A percentile compares a stretch with the other conserved stretches of the same genome.
Evolutionary conservation across 2,113 vertebrate genomes (phyloP).

Genomic region (Gallinago undulata): DNA sequence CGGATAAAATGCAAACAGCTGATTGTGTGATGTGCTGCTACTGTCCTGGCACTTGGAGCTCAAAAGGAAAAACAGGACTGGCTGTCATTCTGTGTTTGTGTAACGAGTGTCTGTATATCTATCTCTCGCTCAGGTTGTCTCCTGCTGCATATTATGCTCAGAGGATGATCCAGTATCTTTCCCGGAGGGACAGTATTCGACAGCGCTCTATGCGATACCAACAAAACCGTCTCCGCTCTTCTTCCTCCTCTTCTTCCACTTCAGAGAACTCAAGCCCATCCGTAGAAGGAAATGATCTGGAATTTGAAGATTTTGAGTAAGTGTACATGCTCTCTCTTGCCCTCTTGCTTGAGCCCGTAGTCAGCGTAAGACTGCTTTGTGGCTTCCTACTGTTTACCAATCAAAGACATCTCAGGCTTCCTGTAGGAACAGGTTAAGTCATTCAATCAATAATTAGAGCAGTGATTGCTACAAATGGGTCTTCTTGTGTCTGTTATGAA

Average conservation of each 20-base stretch:
- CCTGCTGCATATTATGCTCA: conserved; percentile 98
- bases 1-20: neutral
- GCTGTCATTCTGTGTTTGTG: neutral
- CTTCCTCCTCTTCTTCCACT: conserved; percentile 83
- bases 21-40: neutral
- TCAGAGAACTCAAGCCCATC: conserved; percentile 81
- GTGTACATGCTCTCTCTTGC: conserved; percentile 57
- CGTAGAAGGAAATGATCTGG: conserved; percentile 91
- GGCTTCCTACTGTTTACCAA: neutral
- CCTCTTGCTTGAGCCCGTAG: neutral
- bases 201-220: conserved; percentile 95
- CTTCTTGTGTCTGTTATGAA: neutral
- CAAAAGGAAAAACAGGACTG: neutral
- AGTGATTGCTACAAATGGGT: neutral
- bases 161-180: conserved; percentile 99
- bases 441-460: neutral
- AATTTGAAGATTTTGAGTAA: conserved; percentile 98
- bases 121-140: conserved; percentile 84
- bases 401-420: neutral
- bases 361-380: neutral
- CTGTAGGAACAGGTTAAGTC: neutral
- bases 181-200: conserved; percentile 95
- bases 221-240: conserved; percentile 92
- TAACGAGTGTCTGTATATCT: neutral
- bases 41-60: neutral